Conservation (phyloP, 2,888 invertebrate species). For the Notodonta ziczac region DNA sequence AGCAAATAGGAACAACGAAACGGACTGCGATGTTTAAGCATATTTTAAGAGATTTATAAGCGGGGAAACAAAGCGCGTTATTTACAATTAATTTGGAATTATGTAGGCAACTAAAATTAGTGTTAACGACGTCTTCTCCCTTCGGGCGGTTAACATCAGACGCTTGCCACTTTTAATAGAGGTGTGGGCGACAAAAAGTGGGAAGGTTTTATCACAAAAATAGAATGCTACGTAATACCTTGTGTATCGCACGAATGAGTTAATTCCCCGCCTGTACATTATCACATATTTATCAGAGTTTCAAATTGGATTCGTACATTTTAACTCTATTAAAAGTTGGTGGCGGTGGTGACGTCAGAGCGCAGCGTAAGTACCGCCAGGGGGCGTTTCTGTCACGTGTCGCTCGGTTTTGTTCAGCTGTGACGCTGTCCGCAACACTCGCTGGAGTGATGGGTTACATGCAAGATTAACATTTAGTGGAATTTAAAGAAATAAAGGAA, state of each 20-base stretch:
- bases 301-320: conserved; percentile 49
- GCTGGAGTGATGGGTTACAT: not conserved
- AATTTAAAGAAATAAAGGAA: too few species aligned
- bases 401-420: conserved; percentile 6
- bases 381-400: not conserved
- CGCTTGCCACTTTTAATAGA: not conserved
- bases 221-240: not conserved
- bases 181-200: not conserved
- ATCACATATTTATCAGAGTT: conserved; percentile 51
- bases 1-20: conserved; percentile 69
- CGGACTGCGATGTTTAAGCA: conserved; percentile 60
- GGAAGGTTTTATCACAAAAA: not conserved
- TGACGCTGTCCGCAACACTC: not conserved
- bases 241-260: conserved; percentile 15
- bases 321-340: conserved; percentile 65
- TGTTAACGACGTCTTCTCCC: conserved; percentile 20
- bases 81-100: conserved; percentile 69
- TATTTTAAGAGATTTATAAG: conserved; percentile 72
- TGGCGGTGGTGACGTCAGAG: conserved; percentile 41
- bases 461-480: not conserved
- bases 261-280: conserved; percentile 42
- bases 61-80: conserved; percentile 59
- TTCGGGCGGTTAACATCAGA: not conserved
- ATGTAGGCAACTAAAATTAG: conserved; percentile 59
- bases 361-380: conserved; percentile 1